These are phyloP conservation scores for Thymelicus sylvestris DNA, from an alignment of 2,888 invertebrate species.

Conservation along the genomic window DNA sequence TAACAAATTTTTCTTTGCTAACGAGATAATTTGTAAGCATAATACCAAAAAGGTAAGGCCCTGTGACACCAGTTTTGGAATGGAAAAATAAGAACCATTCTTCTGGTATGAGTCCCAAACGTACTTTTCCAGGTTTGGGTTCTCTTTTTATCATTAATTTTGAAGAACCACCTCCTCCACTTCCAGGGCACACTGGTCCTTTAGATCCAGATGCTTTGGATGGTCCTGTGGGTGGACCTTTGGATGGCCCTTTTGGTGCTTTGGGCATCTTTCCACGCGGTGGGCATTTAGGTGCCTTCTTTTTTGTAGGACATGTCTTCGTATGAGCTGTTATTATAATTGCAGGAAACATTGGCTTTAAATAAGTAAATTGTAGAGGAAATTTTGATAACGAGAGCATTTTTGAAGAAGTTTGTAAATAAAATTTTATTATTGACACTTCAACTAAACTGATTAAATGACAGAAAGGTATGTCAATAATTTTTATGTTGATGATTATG, in stretches of 20 bases:
- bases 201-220: not conserved
- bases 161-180: conserved; percentile 11
- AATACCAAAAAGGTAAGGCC: conserved; percentile 94
- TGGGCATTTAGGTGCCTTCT: not conserved
- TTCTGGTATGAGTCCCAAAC: conserved; percentile 79
- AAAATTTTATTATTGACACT: not conserved
- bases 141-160: conserved; percentile 51
- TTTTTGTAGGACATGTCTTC: conserved; percentile 40
- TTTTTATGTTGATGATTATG: not conserved
- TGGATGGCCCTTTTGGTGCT: not conserved
- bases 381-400: conserved; percentile 25
- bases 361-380: not conserved
- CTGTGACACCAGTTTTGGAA: conserved; percentile 93
- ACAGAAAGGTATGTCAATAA: not conserved
- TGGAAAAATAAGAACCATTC: conserved; percentile 92
- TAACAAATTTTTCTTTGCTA: conserved; percentile 96
- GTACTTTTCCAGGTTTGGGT: conserved; percentile 77
- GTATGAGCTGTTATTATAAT: conserved; percentile 37
- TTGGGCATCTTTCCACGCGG: not conserved
- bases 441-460: not conserved
- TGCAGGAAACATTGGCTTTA: not conserved
- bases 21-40: conserved; percentile 91
- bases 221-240: not conserved
- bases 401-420: not conserved
- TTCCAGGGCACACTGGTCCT: conserved; percentile 18